Evolutionary conservation across 2,888 invertebrate genomes (phyloP), one percentile per base, ranked within the genome.

Genomic region (Limnephilus auricula): DNA sequence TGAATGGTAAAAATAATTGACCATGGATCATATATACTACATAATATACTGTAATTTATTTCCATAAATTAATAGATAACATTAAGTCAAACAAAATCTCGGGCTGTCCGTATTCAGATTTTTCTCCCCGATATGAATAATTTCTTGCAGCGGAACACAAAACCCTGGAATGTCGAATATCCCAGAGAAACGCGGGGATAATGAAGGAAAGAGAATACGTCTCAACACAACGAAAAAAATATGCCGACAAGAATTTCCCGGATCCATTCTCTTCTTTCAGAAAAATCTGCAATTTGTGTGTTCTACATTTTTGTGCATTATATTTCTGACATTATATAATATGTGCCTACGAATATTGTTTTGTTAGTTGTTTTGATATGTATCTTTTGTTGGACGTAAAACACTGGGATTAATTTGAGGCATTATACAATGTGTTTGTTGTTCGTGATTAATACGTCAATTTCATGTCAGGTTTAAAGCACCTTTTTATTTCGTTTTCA

Each of bases 121-220:
- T 65, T n/a, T 18, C 18, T 65, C 9, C 9, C 6, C 65, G 65
- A 65, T 65, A 65, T 65, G n/a, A 65, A 65, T 65, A 65, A 65
- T 65, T 65, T 25, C 65, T 65, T 65, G 65, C 65, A 65, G 25
- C 65, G 65, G 65, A 82, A 82, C 12, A 82, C 82, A 82, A 82
- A 4, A 10, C 34, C 32, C 6, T 32, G 34, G 82, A 82, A 82
- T 82, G 34, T 12, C 82, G 82, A 82, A 34, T 82, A 37, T 34
- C 13, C 34, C 2, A 82, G 34, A 34, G 34, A 82, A 31, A 32
- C 6, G 2, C 32, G 82, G 50, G 83, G 5, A 32, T 50, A 86
- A 86, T 86, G 86, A 86, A 86, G 86, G 50, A 30, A 86, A 65
- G 65, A 45, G 65, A 50, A 40, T 50, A 86, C 31, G 45, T 50